Percentiles rank a stretch among this genome's conserved stretches.
Evolutionary conservation across 2,888 invertebrate species (phyloP).

Genomic region (Phalera bucephala): DNA sequence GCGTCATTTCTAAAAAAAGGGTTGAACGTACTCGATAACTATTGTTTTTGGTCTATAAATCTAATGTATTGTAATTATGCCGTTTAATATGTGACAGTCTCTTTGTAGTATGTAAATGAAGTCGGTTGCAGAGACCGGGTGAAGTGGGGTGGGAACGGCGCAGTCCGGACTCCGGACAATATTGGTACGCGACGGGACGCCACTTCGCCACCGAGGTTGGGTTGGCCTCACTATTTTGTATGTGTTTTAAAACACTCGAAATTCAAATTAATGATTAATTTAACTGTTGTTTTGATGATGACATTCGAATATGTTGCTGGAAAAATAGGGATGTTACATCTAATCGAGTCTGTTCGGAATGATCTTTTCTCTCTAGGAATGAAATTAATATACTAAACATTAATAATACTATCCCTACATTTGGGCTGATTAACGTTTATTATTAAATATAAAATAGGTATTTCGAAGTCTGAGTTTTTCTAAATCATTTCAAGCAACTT

Average conservation of each 20-base stretch:
- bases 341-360: too few relatives aligned
- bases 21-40: conserved; percentile 55
- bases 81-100: conserved; percentile 78
- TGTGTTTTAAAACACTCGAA: conserved; percentile 34
- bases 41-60: conserved; percentile 80
- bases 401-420: too few relatives aligned
- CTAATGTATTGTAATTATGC: conserved; percentile 76
- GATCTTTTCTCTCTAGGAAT: too few relatives aligned
- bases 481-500: too few relatives aligned
- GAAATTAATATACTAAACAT: too few relatives aligned
- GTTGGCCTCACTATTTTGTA: conserved; percentile 40
- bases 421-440: too few relatives aligned
- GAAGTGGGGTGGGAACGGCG: conserved; percentile 73
- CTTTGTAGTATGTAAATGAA: conserved; percentile 77
- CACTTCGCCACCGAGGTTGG: conserved; percentile 47
- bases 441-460: too few relatives aligned
- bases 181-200: conserved; percentile 67
- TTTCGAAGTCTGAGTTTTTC: too few relatives aligned
- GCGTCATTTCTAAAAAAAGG: conserved; percentile 66
- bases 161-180: conserved; percentile 53
- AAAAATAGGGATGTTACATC: too few relatives aligned
- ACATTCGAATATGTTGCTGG: too few relatives aligned
- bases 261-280: conserved; percentile 8
- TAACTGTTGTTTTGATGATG: too few relatives aligned
- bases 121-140: conserved; percentile 34